Evolutionary conservation across 2,888 invertebrate species (phyloP).

Genomic region (Gryllus longicercus): DNA sequence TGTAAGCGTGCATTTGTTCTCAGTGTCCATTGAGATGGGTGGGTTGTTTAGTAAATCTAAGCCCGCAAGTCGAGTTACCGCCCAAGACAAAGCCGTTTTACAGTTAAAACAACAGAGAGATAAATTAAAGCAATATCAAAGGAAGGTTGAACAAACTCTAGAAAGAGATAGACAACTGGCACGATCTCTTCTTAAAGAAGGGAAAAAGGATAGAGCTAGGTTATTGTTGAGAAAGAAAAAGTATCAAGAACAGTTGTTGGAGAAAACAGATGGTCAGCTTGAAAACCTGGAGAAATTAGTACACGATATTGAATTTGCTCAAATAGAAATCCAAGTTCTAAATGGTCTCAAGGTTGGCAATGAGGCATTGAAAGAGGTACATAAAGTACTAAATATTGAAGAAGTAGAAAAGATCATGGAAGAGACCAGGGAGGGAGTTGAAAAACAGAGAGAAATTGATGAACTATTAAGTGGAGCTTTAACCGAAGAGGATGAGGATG

Average conservation of each 20-base stretch:
- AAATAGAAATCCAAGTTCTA: slow-evolving; percentile 86
- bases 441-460: slow-evolving; percentile 91
- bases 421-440: slow-evolving; percentile 90
- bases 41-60: slow-evolving; percentile 74
- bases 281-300: slow-evolving; percentile 86
- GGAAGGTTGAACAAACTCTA: slow-evolving; percentile 76
- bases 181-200: slow-evolving; percentile 79
- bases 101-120: slow-evolving; percentile 97
- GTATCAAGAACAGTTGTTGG: slow-evolving; percentile 86
- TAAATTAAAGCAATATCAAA: slow-evolving; percentile 92
- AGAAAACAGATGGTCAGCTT: slow-evolving; percentile 82
- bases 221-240: slow-evolving; percentile 87
- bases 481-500: slow-evolving; percentile 82
- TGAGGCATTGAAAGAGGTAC: slow-evolving; percentile 85
- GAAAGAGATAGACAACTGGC: slow-evolving; percentile 84
- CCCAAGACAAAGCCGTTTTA: slow-evolving; percentile 92
- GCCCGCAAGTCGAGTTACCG: slow-evolving; percentile 71
- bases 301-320: slow-evolving; percentile 90
- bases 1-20: no score
- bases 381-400: slow-evolving; percentile 83
- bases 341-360: slow-evolving; percentile 90
- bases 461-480: slow-evolving; percentile 74
- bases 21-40: slow-evolving; percentile 61
- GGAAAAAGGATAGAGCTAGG: slow-evolving; percentile 90
- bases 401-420: slow-evolving; percentile 95